These are phyloP conservation scores for Hydrochoerus hydrochaeris DNA, from an alignment of 2,113 vertebrate species.

Conservation along the genomic window DNA sequence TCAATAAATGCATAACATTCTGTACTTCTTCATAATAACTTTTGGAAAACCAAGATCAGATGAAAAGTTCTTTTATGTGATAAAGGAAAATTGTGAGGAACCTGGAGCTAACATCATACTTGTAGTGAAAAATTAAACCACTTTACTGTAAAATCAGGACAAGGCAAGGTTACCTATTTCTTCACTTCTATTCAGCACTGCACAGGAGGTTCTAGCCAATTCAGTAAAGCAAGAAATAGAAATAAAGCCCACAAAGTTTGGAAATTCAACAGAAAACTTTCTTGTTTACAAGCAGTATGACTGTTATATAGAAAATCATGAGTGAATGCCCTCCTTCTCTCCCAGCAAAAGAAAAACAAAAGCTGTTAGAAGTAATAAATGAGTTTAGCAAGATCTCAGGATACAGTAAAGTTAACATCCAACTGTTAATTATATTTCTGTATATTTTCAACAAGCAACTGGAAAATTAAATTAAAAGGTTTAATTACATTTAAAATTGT, in stretches of 20 bases:
- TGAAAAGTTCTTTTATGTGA: background rate
- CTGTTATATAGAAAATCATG: background rate
- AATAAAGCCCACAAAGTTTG: background rate
- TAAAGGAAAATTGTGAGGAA: background rate
- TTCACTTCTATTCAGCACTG: background rate
- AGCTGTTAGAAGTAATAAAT: background rate
- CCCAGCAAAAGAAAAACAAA: background rate
- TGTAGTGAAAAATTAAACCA: background rate
- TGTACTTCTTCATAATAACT: background rate
- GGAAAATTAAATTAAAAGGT: background rate
- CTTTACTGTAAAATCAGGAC: background rate
- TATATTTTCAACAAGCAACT: background rate
- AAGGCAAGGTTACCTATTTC: background rate
- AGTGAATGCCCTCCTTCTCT: background rate
- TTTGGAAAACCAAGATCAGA: background rate
- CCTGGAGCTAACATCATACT: background rate
- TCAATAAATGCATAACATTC: background rate
- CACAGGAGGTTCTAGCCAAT: background rate
- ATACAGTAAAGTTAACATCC: background rate
- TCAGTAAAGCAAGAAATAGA: background rate
- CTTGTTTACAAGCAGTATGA: background rate
- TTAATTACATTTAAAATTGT: background rate
- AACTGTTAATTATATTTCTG: background rate
- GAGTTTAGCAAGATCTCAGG: background rate
- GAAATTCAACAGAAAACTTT: background rate